Evolutionary conservation across 1,140 invertebrate species (phyloP), one percentile per base, ranked within the genome.

Genomic region (Olivierus martensii): DNA sequence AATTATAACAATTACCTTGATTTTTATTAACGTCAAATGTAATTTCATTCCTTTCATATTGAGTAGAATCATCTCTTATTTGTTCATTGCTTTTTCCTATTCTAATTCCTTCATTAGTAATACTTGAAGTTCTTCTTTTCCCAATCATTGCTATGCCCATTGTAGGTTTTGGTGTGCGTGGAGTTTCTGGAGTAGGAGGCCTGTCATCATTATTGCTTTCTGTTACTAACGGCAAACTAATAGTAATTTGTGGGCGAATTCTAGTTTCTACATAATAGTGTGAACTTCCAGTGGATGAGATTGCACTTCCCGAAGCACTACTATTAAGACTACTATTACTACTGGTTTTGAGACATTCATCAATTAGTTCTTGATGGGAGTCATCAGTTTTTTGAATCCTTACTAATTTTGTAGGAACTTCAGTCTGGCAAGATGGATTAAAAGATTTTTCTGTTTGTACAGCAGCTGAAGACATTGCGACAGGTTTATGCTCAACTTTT

Each of bases 71-170:
- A 15, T 22, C 28, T 19, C 45, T 51, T 19, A 22, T 46, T 51
- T 56, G 46, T 35, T 51, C 49, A 12, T 45, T 48, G 51, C 49
- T 51, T 37, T 48, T 56, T 12, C 46, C 35, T 5, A 49, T 51
- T 17, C 48, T 18, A 21, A 49, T 46, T 21, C 49, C 50, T 47
- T 56, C 54, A 19, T 49, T 49, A 52, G 49, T 56, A 19, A 52
- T 45, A 18, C 54, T 56, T 14, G 54, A 49, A 22, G 47, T 51
- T 14, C 55, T 38, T 35, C 49, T 56, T 46, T 56, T 56, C 15
- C 46, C 48, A n/a, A 56, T 35, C 55, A 56, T 56, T n/a, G 55
- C 21, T 28, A 56, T 22, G 14, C 55, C 55, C 55, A 56, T 56
- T 19, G 51, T 56, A 12, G 55, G 55, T 49, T 56, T 56, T 17